These are phyloP conservation scores for Botrylloides violaceus DNA, from an alignment of 23 tunicate species.

Conservation along the genomic window DNA sequence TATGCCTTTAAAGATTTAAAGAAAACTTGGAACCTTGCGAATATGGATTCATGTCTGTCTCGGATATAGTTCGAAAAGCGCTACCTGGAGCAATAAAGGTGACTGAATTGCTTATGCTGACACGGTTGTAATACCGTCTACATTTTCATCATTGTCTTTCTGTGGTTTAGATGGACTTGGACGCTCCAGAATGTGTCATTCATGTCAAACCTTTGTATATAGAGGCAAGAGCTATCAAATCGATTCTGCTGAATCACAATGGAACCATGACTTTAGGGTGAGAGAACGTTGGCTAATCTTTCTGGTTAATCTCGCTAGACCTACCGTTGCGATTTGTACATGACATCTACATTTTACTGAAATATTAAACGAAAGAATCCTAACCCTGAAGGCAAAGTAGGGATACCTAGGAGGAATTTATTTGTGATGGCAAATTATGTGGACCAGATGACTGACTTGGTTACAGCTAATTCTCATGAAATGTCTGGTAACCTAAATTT, in stretches of 20 bases:
- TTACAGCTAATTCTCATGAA: no score
- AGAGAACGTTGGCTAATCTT: not conserved
- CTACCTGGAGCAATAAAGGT: slow-evolving; percentile 64
- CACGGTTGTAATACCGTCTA: not conserved
- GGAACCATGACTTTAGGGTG: slow-evolving; percentile 75
- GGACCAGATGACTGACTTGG: no score
- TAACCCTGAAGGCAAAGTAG: no score
- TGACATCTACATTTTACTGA: no score
- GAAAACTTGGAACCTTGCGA: slow-evolving; percentile 39
- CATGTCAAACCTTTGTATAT: slow-evolving; percentile 45
- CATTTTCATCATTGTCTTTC: not conserved
- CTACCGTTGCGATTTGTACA: no score
- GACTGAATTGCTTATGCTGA: not conserved
- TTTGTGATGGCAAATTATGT: no score
- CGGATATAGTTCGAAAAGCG: slow-evolving; percentile 45
- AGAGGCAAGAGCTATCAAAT: slow-evolving; percentile 41
- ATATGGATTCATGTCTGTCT: slow-evolving; percentile 56
- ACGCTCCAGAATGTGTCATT: slow-evolving; percentile 18
- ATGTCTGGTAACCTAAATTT: no score
- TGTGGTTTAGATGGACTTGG: slow-evolving; percentile 21
- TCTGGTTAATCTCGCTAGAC: no score
- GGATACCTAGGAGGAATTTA: no score
- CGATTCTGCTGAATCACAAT: slow-evolving; percentile 38
- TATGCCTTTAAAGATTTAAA: slow-evolving; percentile 32
- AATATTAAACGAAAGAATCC: no score